Evolutionary conservation across 2,113 vertebrate species (phyloP), one percentile per base, ranked within the genome.

Genomic region (Protomyctophum bolini): DNA sequence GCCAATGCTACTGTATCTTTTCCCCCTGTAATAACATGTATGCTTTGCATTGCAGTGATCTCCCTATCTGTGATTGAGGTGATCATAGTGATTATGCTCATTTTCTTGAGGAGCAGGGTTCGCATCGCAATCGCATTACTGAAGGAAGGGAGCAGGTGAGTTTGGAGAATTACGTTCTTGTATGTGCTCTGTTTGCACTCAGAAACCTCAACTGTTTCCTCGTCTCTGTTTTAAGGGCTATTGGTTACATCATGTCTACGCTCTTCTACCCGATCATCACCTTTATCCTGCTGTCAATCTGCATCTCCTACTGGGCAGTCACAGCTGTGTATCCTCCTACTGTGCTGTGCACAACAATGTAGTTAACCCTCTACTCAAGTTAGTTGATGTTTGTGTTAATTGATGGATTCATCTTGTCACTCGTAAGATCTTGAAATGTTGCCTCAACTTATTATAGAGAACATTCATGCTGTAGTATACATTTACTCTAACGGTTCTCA

Each of bases 81-180:
- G 49, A 28, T 93, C 75, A 87, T 98, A 86, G 82, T 97, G 73
- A 66, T 98, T 15, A 82, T 97, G 80, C 89, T 99, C 86, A 94
- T 98, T 79, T 97, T 96, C 91, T 90, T 99, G 77, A 93, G 97
- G 83, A 92, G 88, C 49, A 92, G 95, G 68, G 93, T 99, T 58
- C 90, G 89, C 5, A 90, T 98, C 47, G 95, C 98, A 52, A 94
- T 99, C 66, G 91, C 94, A 15, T 87, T 99, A 62, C 80, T 99
- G 75, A 94, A 97, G 83, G 98, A 99, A 87, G 97, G 96, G 41
- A 99, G 98, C 94, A 97, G 90, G 98, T 99, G 86, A 81, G 93
- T 84, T 5, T 93, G 85, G 48, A 85, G 10, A 1, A 12, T 41
- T 1, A 41, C 33, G 33, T 41, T 41, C 33, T 41, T 6, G 5